phyloP scores from a whole-genome alignment of 2,888 invertebrate genomes.

The Zaprionus lineosus region DNA sequence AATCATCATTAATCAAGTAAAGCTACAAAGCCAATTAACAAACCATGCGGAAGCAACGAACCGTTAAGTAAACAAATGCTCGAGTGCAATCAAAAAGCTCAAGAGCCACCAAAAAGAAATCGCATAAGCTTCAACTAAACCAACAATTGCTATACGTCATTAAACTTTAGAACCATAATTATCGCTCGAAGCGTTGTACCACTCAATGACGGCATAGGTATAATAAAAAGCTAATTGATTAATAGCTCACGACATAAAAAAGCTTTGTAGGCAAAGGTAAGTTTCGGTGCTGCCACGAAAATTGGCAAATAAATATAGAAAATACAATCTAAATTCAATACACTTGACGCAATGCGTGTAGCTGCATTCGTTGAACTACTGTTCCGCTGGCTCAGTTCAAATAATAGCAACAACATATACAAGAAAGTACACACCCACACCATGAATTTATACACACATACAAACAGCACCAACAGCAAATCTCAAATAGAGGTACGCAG shows the following conservation, averaged over 20 bases:
- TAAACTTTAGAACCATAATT: background rate
- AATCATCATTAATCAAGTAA: constrained; percentile 13
- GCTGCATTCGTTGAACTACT: constrained; percentile 6
- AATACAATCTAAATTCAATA: constrained; percentile 66
- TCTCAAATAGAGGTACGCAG: constrained; percentile 72
- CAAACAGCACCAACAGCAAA: constrained; percentile 54
- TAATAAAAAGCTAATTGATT: constrained; percentile 48
- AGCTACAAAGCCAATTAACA: constrained; percentile 28
- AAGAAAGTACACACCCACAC: constrained; percentile 38
- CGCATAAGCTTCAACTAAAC: constrained; percentile 13
- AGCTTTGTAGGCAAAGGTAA: constrained; percentile 20
- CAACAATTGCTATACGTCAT: constrained; percentile 5
- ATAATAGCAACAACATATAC: constrained; percentile 24
- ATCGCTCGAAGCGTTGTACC: background rate
- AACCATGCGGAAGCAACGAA: constrained; percentile 26
- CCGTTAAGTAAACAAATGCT: constrained; percentile 17
- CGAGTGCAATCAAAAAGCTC: constrained; percentile 23
- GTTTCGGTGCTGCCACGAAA: no score
- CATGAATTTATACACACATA: constrained; percentile 36
- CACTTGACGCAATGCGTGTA: constrained; percentile 44
- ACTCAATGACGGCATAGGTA: background rate
- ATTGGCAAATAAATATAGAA: constrained; percentile 18
- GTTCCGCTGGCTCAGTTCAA: constrained; percentile 32
- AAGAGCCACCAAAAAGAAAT: constrained; percentile 1
- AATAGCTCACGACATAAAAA: constrained; percentile 31